These are phyloP conservation scores for Paramormyrops hopkinsi DNA, from an alignment of 2,797 vertebrate genomes.

Conservation along the genomic window DNA sequence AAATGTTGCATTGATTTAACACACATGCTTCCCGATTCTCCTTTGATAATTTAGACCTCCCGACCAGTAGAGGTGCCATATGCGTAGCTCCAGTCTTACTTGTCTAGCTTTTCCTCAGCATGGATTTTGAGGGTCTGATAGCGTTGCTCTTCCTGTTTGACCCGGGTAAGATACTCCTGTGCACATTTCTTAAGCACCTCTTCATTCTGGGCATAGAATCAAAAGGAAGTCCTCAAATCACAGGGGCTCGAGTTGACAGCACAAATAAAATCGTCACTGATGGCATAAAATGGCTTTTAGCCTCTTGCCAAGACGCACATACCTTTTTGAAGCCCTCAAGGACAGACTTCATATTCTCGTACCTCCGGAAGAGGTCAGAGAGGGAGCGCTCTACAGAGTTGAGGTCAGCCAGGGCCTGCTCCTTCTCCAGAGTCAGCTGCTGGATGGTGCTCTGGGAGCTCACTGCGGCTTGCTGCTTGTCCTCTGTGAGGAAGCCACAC, in stretches of 20 bases:
- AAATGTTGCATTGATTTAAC: background rate
- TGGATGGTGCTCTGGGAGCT: conserved; percentile 79
- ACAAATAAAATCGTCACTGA: background rate
- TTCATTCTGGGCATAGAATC: conserved; percentile 72
- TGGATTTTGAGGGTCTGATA: conserved; percentile 94
- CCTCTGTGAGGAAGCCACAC: conserved; percentile 63
- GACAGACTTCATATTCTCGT: conserved; percentile 89
- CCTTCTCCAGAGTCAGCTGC: conserved; percentile 80
- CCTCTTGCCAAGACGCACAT: background rate
- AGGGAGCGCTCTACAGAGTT: conserved; percentile 93
- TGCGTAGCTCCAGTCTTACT: conserved; percentile 54
- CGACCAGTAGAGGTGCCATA: background rate
- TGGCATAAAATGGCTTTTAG: background rate
- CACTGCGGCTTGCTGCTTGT: conserved; percentile 75
- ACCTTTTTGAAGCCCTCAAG: conserved; percentile 98
- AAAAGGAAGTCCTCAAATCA: background rate
- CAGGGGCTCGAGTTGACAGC: background rate
- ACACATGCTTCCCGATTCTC: background rate
- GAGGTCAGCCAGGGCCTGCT: conserved; percentile 86
- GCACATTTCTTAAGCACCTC: conserved; percentile 94
- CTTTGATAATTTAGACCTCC: background rate
- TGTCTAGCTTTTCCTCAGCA: conserved; percentile 91
- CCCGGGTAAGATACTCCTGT: conserved; percentile 84
- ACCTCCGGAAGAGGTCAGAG: conserved; percentile 91
- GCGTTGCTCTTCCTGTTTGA: conserved; percentile 90